Conservation (phyloP, 2,888 invertebrate species). For the Xestia sexstrigata region DNA sequence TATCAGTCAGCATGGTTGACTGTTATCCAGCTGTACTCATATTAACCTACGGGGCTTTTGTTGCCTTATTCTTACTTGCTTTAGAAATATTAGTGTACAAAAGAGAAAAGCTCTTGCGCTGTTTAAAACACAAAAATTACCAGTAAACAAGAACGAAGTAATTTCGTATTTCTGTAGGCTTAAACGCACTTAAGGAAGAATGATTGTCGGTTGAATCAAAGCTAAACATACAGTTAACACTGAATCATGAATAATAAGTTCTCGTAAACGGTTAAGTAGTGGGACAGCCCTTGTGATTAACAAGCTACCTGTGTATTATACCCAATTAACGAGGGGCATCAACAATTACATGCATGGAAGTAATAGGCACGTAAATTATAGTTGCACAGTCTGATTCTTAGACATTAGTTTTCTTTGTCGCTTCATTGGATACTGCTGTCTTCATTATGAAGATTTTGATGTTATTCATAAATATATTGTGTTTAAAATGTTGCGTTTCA, state of each 20-base stretch:
- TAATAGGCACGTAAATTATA: constrained; percentile 43
- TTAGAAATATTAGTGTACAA: constrained; percentile 76
- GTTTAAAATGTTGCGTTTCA: constrained; percentile 49
- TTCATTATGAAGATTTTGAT: constrained; percentile 50
- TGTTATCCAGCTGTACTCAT: constrained; percentile 88
- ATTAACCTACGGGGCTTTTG: constrained; percentile 78
- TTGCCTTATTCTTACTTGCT: constrained; percentile 74
- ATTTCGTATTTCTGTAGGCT: constrained; percentile 21
- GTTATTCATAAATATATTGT: constrained; percentile 45
- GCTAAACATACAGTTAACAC: constrained; percentile 31
- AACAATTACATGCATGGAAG: constrained; percentile 38
- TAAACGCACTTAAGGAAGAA: constrained; percentile 15
- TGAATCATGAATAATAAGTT: constrained; percentile 50
- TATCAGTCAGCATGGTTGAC: constrained; percentile 92
- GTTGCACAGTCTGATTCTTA: constrained; percentile 19
- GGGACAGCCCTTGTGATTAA: constrained; percentile 62
- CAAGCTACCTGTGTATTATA: constrained; percentile 48
- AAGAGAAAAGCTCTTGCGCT: constrained; percentile 66
- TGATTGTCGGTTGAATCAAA: constrained; percentile 31
- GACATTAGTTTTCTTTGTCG: constrained; percentile 14
- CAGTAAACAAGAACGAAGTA: constrained; percentile 4
- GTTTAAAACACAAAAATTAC: constrained; percentile 35
- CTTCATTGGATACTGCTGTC: background rate
- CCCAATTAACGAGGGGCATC: constrained; percentile 55
- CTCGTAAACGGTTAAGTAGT: constrained; percentile 41